phyloP scores from a whole-genome alignment of 2,888 invertebrate species.

The Megastigmus dorsalis region DNA sequence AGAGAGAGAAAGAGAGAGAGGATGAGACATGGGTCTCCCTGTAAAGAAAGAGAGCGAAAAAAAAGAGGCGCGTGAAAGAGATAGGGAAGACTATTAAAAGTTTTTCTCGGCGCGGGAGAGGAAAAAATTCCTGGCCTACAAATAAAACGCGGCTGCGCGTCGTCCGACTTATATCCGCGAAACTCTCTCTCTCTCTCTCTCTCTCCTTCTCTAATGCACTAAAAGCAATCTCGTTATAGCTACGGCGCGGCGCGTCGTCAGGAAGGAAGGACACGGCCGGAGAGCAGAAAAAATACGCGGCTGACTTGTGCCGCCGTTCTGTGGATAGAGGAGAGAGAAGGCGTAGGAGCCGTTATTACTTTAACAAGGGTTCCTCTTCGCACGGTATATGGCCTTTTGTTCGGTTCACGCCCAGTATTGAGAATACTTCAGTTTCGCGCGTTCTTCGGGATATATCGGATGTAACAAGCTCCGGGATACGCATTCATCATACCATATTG shows the following conservation, averaged over 20 bases:
- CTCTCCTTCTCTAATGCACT: slow-evolving; percentile 43
- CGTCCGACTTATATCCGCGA: slow-evolving; percentile 27
- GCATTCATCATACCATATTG: too few species aligned
- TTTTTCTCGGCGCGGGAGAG: slow-evolving; percentile 18
- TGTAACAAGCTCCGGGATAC: too few species aligned
- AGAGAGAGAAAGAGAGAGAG: neutral
- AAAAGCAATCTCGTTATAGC: slow-evolving; percentile 47
- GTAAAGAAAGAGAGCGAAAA: neutral
- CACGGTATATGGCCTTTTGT: too few species aligned
- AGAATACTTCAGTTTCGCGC: too few species aligned
- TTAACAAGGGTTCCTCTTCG: too few species aligned
- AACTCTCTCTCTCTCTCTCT: too few species aligned
- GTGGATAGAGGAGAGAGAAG: too few species aligned
- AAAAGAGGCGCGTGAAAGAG: neutral
- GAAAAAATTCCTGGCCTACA: slow-evolving; percentile 33
- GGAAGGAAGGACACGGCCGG: slow-evolving; percentile 34
- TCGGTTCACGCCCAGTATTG: too few species aligned
- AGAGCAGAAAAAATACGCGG: slow-evolving; percentile 50
- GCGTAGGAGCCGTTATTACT: too few species aligned
- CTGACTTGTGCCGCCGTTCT: slow-evolving; percentile 43
- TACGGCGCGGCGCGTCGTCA: slow-evolving; percentile 2
- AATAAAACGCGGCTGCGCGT: slow-evolving; percentile 34
- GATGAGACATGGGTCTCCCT: neutral
- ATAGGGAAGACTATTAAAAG: slow-evolving; percentile 37
- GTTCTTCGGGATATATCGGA: too few species aligned